A percentile compares a stretch with the other conserved stretches of the same genome.
phyloP scores from a whole-genome alignment of 2,797 vertebrate species.

The Enteromius radiatus region DNA sequence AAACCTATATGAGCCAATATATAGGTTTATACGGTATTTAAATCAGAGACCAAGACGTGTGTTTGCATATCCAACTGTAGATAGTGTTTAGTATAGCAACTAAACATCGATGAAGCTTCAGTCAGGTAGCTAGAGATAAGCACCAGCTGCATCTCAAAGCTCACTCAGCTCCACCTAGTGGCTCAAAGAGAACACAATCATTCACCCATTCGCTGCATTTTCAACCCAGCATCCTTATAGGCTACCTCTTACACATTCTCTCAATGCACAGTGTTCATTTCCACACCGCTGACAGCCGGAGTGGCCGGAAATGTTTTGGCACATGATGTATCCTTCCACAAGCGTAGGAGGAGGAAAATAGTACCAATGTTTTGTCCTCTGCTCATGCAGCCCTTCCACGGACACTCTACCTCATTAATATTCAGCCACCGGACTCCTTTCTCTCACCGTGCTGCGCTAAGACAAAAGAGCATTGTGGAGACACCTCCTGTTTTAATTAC shows the following conservation, averaged over 20 bases:
- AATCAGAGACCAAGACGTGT: not conserved
- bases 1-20: not conserved
- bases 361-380: conserved; percentile 77
- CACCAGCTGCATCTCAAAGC: conserved; percentile 46
- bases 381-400: conserved; percentile 76
- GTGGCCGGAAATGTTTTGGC: conserved; percentile 65
- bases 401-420: conserved; percentile 81
- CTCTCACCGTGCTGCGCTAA: conserved; percentile 71
- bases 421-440: conserved; percentile 71
- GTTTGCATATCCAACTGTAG: conserved; percentile 18
- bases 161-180: conserved; percentile 73
- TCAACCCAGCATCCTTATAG: conserved; percentile 58
- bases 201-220: conserved; percentile 30
- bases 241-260: conserved; percentile 68
- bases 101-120: conserved; percentile 25
- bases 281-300: conserved; percentile 68
- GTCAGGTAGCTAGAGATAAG: conserved; percentile 20
- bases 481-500: conserved; percentile 83
- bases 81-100: conserved; percentile 19
- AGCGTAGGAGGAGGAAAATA: conserved; percentile 77
- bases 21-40: not conserved
- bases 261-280: conserved; percentile 73
- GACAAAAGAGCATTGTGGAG: conserved; percentile 81
- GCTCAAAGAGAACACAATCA: conserved; percentile 3
- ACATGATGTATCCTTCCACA: conserved; percentile 73